These are phyloP conservation scores for Podargus strigoides DNA, from an alignment of 2,797 vertebrate species.

Conservation along the genomic window DNA sequence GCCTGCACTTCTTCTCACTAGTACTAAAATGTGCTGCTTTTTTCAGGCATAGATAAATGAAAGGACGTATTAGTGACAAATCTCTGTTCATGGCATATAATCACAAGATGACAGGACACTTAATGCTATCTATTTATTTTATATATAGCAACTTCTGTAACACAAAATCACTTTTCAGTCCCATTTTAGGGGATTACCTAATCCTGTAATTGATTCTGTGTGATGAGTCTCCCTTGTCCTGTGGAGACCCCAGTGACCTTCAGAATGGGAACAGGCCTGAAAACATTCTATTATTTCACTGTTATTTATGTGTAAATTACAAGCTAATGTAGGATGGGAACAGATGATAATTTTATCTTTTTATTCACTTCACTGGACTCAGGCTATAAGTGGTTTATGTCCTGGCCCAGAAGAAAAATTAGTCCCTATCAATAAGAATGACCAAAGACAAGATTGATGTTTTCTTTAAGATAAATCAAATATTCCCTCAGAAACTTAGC, in stretches of 20 bases:
- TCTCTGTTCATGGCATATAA: conserved; percentile 43
- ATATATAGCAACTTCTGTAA: conserved; percentile 56
- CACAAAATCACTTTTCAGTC: conserved; percentile 59
- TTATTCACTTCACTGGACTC: conserved; percentile 42
- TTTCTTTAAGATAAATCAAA: conserved; percentile 25
- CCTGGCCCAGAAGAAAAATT: neutral
- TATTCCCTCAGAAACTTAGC: neutral
- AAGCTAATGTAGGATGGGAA: conserved; percentile 47
- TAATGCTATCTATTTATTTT: conserved; percentile 53
- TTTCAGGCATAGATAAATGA: conserved; percentile 25
- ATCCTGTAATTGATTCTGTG: conserved; percentile 37
- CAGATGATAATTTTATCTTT: conserved; percentile 53
- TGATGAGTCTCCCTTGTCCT: neutral
- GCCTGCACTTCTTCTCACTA: neutral
- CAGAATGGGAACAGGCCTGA: conserved; percentile 13
- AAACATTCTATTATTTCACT: conserved; percentile 65
- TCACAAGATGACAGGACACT: conserved; percentile 50
- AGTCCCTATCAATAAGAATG: neutral
- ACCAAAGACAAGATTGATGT: neutral
- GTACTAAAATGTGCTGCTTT: conserved; percentile 13
- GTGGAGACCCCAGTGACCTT: conserved; percentile 23
- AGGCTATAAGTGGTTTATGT: conserved; percentile 27
- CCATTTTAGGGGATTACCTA: conserved; percentile 52
- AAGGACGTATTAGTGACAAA: conserved; percentile 45
- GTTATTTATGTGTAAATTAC: conserved; percentile 65